Base-by-base conservation (phyloP, 1,140 invertebrate genomes). In the Drosophila prosaltans region DNA sequence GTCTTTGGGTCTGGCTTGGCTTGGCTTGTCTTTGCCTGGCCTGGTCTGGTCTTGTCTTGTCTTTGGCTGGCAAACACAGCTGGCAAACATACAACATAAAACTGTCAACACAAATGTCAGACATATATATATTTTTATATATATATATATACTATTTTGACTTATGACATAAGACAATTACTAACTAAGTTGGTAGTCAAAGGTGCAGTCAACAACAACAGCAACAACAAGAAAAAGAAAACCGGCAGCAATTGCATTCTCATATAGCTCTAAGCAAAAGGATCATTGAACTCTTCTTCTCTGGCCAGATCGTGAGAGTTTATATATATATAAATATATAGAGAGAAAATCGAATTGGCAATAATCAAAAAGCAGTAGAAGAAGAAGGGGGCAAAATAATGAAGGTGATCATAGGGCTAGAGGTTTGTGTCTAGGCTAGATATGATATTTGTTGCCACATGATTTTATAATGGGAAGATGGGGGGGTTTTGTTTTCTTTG, bases 121-220 rank as follows among this genome's bases (percentile, higher is more conserved):
- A 69, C 70, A 24, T 26, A 51, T 7, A 51, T 51, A 26, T 4
- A 21, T 45, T 16, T 43, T 4, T n/a, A 8, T 48, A 48, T 21
- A 24, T 24, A 48, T 51, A 9, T 60, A 68, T 70, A 16, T 9
- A n/a, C 5, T 58, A 60, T 65, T 81, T 74, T 86, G 83, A 79
- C 82, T 86, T 88, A 86, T 86, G 82, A 86, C 82, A 86, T 86
- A 85, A 79, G 82, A 78, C 81, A 80, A 83, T 83, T 83, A 83
- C 45, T 51, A 51, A 51, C 45, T 51, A 26, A 51, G 45, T 51
- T 51, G 45, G 45, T 48, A 78, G 75, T 74, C 74, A 85, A 81
- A 81, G 74, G 59, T 48, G 11, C 16, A 60, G 39, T 41, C 51
- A 65, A 9, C 55, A 45, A 73, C 16, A 16, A 16, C 16, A 16